phyloP scores from a whole-genome alignment of 2,888 invertebrate genomes.

The Calameuta pallipes region DNA sequence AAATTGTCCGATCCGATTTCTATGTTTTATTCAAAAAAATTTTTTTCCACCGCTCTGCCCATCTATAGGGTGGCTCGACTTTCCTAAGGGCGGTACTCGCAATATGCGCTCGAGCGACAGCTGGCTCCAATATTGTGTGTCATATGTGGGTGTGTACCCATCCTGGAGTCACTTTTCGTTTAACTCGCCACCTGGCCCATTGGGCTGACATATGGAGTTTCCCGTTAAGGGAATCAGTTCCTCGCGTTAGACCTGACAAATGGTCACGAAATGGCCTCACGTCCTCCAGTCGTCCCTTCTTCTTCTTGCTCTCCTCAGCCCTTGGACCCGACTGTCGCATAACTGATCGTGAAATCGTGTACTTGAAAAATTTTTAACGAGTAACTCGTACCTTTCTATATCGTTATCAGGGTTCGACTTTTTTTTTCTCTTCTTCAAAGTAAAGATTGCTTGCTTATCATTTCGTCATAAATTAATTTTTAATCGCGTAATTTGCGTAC shows the following conservation, averaged over 20 bases:
- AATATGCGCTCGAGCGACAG: conserved; percentile 39
- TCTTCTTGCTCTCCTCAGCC: conserved; percentile 11
- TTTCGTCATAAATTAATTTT: too few species aligned
- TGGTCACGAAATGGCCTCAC: conserved; percentile 24
- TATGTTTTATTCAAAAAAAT: neutral
- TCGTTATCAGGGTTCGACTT: too few species aligned
- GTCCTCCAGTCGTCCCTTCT: too few species aligned
- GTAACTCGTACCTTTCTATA: too few species aligned
- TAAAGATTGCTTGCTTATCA: too few species aligned
- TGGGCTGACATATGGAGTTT: conserved; percentile 44
- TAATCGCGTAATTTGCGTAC: too few species aligned
- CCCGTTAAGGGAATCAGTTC: conserved; percentile 44
- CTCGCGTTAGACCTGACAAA: conserved; percentile 53
- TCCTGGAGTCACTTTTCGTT: conserved; percentile 7
- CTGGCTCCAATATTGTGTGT: conserved; percentile 47
- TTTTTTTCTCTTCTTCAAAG: too few species aligned
- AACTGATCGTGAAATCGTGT: conserved; percentile 44
- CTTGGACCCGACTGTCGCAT: conserved; percentile 41
- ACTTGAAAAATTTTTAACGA: too few species aligned
- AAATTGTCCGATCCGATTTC: neutral
- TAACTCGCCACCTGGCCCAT: conserved; percentile 45
- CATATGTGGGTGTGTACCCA: conserved; percentile 39
- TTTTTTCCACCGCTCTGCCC: neutral
- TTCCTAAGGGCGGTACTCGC: neutral
- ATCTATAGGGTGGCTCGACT: neutral